Evolutionary conservation across 2,888 invertebrate genomes (phyloP), one percentile per base, ranked within the genome.

Genomic region (Agrypnus murinus): DNA sequence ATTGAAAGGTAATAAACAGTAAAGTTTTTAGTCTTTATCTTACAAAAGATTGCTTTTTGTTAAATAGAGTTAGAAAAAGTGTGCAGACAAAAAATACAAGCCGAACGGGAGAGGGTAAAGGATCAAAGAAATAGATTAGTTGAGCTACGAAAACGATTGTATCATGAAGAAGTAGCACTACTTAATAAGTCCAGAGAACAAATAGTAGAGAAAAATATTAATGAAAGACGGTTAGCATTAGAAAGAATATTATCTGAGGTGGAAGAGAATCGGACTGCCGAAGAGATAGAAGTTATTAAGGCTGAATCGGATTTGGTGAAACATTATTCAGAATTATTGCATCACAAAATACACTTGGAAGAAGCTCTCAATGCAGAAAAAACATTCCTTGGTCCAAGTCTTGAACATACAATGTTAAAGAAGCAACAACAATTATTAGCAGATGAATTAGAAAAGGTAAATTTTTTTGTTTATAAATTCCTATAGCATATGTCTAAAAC

Each of bases 261-360:
- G 10, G 71, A 76, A 15, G 66, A 77, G 59, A 71, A 73, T 55
- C 59, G 74, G 50, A 64, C 40, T 12, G 55, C 69, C 12, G 72
- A 75, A 58, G 74, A 75, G 31, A 36, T 75, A 7, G 73, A 77
- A 31, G 36, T 76, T 19, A 67, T 66, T 5, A 76, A 76, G 69
- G 72, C 73, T 0, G 81, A 82, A 72, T 74, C 79, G 12, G 75
- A 81, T 38, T 67, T 82, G 12, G 62, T 81, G 10, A 72, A 73
- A 34, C 79, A 80, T 63, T 78, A 81, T 69, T 76, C 77, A 0
- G 78, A 81, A 62, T 74, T 84, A n/a, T 68, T 82, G 15, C 80
- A 78, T 65, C 77, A 81, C 63, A 82, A 81, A 69, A 68, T 77
- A 57, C 72, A 77, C 48, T 78, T 83, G 34, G 79, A 79, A 38